Base-by-base conservation (phyloP, 2,113 vertebrate species). In the Lophura nycthemera region DNA sequence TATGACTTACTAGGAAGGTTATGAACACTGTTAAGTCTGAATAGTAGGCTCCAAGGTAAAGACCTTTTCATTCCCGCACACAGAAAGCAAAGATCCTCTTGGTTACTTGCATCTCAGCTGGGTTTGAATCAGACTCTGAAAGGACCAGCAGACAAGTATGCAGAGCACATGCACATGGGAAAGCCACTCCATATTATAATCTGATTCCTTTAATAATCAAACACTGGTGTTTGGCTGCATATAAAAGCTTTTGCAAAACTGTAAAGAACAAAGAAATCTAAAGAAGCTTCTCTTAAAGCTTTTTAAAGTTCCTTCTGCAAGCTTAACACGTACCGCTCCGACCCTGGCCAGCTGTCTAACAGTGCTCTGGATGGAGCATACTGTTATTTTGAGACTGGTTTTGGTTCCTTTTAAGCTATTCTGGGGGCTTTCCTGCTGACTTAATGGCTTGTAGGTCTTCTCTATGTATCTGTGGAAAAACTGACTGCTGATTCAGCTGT, bases 351-450 rank as follows among this genome's bases (percentile, higher is more conserved):
- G 67, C 36, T 21, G 34, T 0, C 0, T 18, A 43, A 70, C 0
- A 14, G 16, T 16, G 17, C 54, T 63, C 30, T 30, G 25, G 5
- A 70, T 25, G 63, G 67, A 73, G 40, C 21, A 70, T 8, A 8
- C 10, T 21, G 6, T 21, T 78, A 34, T 75, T 87, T 36, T 57
- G 59, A 40, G 30, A 40, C 12, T 47, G 29, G 12, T 60, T 91
- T 90, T 81, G 59, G 79, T 93, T 94, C 90, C 85, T 92, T 60
- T 91, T 7, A 3, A 86, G 69, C 66, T 90, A 45, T 74, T 93
- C 13, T 64, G 48, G 32, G 77, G 60, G 76, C 82, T 81, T 88
- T 45, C 64, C 50, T 74, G 56, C 79, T 95, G 83, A 77, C 82
- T 76, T 76, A 54, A 48, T 45, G 66, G 50, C 30, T 70, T 42